A percentile compares a stretch with the other conserved stretches of the same genome.
Conservation (phyloP, 2,888 invertebrate genomes). For the Chaitophorus viminalis region DNA sequence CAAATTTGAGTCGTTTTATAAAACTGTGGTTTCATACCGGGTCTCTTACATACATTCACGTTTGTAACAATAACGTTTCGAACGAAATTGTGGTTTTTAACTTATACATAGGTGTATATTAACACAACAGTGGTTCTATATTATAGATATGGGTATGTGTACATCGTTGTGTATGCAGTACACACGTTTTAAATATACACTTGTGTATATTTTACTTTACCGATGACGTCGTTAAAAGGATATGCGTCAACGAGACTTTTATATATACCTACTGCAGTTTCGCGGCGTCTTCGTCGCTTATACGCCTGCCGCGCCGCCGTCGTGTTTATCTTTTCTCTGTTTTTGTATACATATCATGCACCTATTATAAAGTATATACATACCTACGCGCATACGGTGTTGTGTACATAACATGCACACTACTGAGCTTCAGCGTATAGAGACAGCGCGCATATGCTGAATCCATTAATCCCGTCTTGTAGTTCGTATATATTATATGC, state of each 20-base stretch:
- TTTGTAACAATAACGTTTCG: too few relatives aligned
- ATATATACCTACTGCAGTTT: not conserved
- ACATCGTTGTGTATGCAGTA: too few relatives aligned
- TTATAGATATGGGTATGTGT: not conserved
- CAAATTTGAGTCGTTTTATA: too few relatives aligned
- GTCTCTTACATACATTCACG: too few relatives aligned
- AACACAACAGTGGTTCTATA: too few relatives aligned
- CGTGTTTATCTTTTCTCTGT: not conserved
- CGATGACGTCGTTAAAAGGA: constrained; percentile 1
- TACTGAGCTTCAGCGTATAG: not conserved
- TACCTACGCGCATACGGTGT: not conserved
- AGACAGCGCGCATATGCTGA: not conserved
- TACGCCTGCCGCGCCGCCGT: too few relatives aligned
- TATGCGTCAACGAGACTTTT: not conserved
- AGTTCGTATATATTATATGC: too few relatives aligned
- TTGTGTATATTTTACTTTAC: too few relatives aligned
- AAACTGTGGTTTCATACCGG: too few relatives aligned
- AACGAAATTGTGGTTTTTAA: too few relatives aligned
- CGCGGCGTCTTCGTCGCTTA: not conserved
- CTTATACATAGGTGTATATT: not conserved
- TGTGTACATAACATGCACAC: not conserved
- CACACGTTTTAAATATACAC: too few relatives aligned
- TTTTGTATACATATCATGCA: not conserved
- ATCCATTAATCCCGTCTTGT: constrained; percentile 27
- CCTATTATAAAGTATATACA: not conserved